phyloP scores from a whole-genome alignment of 2,113 vertebrate species.

The Podarcis cretensis region DNA sequence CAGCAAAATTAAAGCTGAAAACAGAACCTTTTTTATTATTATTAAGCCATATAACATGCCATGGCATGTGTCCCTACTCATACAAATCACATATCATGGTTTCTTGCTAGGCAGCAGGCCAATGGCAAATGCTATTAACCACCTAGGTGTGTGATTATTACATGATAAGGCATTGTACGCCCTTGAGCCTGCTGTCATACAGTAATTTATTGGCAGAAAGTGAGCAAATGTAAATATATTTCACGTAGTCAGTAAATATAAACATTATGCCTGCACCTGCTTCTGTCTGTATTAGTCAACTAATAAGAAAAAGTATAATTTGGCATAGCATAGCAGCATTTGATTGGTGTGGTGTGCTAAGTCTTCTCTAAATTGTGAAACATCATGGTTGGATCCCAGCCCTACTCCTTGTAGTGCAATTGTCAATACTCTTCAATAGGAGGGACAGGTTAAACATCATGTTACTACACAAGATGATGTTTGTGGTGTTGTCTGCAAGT shows the following conservation, averaged over 20 bases:
- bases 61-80: slow-evolving; percentile 19
- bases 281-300: slow-evolving; percentile 1
- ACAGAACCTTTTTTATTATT: slow-evolving; percentile 9
- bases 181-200: slow-evolving; percentile 56
- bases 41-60: slow-evolving; percentile 33
- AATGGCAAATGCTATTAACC: slow-evolving; percentile 54
- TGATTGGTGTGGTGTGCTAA: neutral
- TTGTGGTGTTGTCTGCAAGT: neutral
- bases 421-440: neutral
- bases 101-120: slow-evolving; percentile 59
- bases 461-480: neutral
- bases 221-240: slow-evolving; percentile 1
- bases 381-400: neutral
- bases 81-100: slow-evolving; percentile 53
- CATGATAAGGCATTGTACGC: slow-evolving; percentile 49
- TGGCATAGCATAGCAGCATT: neutral
- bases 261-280: slow-evolving; percentile 41
- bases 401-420: neutral
- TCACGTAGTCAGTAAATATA: slow-evolving; percentile 33
- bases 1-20: slow-evolving; percentile 40
- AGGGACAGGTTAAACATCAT: neutral
- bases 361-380: neutral
- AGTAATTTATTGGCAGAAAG: slow-evolving; percentile 49
- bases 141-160: slow-evolving; percentile 52
- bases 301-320: neutral